Percentiles rank a stretch among this genome's conserved stretches.
Conservation (phyloP, 2,797 vertebrate species). For the Macropodus opercularis region DNA sequence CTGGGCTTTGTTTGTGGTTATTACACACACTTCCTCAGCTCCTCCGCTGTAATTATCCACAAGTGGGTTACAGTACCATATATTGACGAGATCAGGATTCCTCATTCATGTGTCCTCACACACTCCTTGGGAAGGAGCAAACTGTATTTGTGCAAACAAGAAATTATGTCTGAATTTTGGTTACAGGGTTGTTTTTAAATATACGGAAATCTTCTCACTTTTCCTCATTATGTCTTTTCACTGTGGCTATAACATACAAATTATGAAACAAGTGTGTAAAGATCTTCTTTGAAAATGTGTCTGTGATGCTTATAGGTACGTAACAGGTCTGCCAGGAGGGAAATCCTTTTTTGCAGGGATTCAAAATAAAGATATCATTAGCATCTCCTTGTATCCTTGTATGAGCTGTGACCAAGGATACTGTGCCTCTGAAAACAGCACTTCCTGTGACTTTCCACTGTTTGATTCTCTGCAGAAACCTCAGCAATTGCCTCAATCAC, state of each 20-base stretch:
- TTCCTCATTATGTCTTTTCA: constrained; percentile 3
- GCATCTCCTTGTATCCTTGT: constrained; percentile 72
- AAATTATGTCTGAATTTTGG: background rate
- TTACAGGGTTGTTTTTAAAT: constrained; percentile 4
- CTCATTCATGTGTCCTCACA: constrained; percentile 12
- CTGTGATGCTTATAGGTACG: constrained; percentile 41
- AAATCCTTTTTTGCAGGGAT: constrained; percentile 46
- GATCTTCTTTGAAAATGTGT: constrained; percentile 48
- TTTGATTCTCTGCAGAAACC: constrained; percentile 83
- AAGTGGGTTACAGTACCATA: background rate
- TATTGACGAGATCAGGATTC: constrained; percentile 7
- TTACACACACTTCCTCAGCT: constrained; percentile 18
- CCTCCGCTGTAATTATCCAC: constrained; percentile 6
- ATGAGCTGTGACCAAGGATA: constrained; percentile 70
- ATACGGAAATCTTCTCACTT: background rate
- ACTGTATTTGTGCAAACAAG: constrained; percentile 6
- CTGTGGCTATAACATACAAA: constrained; percentile 10
- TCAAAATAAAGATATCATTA: constrained; percentile 66
- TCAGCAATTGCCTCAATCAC: constrained; percentile 82
- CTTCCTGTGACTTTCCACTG: constrained; percentile 78
- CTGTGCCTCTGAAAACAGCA: constrained; percentile 69
- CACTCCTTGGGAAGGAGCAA: background rate
- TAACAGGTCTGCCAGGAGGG: constrained; percentile 46
- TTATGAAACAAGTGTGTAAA: constrained; percentile 18
- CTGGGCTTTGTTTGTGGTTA: constrained; percentile 23